A percentile compares a stretch with the other conserved stretches of the same genome.
These are phyloP conservation scores for Sebastes nivosus DNA, from an alignment of 2,797 vertebrate species.

Conservation along the genomic window DNA sequence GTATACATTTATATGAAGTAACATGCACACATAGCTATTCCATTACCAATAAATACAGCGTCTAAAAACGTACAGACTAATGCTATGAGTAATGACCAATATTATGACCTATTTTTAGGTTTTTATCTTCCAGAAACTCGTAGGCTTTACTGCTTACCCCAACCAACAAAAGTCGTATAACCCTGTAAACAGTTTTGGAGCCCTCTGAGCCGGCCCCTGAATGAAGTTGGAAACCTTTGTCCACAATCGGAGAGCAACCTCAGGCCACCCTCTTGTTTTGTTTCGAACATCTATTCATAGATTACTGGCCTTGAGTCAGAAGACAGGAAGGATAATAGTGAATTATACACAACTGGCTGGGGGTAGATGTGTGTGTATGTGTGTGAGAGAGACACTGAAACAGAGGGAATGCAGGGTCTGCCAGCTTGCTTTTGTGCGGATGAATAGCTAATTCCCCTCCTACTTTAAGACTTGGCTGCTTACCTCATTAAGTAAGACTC, in stretches of 20 bases:
- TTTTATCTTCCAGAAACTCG: background rate
- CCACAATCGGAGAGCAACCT: conserved; percentile 11
- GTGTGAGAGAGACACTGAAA: conserved; percentile 13
- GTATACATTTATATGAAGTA: background rate
- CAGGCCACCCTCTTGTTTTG: conserved; percentile 31
- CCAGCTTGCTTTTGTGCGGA: conserved; percentile 76
- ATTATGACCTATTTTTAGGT: background rate
- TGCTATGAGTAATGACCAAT: too few species aligned
- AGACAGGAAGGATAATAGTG: conserved; percentile 62
- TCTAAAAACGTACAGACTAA: background rate
- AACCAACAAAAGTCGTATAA: background rate
- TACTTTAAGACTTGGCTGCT: conserved; percentile 71
- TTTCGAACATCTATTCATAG: conserved; percentile 67
- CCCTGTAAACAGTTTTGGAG: background rate
- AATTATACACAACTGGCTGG: conserved; percentile 71
- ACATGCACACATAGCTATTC: background rate
- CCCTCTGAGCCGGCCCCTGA: background rate
- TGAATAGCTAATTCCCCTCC: conserved; percentile 77
- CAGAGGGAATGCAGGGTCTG: conserved; percentile 57
- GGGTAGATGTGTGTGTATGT: background rate
- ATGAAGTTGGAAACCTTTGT: conserved; percentile 11
- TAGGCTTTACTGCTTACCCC: background rate
- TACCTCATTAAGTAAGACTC: conserved; percentile 73
- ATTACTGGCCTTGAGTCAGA: conserved; percentile 62
- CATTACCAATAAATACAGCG: background rate